Evolutionary conservation across 2,797 vertebrate species (phyloP), one percentile per base, ranked within the genome.

Genomic region (Percopsis omiscomaycus): DNA sequence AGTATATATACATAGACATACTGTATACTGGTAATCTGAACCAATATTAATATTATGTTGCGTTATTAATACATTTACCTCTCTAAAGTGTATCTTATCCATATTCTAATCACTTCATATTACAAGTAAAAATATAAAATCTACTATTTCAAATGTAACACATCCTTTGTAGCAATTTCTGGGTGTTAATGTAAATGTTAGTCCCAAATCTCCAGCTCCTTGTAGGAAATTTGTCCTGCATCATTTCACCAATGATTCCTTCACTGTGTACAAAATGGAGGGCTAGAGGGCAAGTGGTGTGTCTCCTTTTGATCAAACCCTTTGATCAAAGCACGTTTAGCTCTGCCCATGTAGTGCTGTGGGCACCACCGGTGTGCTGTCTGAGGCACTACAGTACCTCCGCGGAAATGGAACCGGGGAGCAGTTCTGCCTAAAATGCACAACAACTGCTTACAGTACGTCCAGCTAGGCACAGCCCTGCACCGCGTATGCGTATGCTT

Each of bases 301-400:
- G 87, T 88, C 87, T 91, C 73, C 88, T 89, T 89, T 91, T 91
- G 85, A 91, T 89, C 86, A 89, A 80, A 88, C 86, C 82, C 80
- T 89, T 88, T 89, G 90, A 91, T 91, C 90, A 91, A 90, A 91
- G 90, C 84, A 81, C 85, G 83, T 90, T 91, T 91, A 91, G 88
- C 88, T 88, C 86, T 84, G 86, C 88, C 89, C 89, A 84, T 91
- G 89, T 89, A 91, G 89, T 84, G 90, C 89, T 90, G 85, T 90
- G 87, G 88, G 88, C 89, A 89, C 88, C 87, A 83, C 82, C 88
- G 83, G 84, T 83, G 84, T 85, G 84, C 87, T 85, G 82, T 58
- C 80, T 68, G 80, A 86, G 81, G 73, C 81, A 81, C 76, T 77
- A 69, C 83, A 74, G 66, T 64, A 64, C 80, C 81, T 66, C 59